Conservation (phyloP, 2,113 vertebrate genomes). For the Epinephelus lanceolatus region DNA sequence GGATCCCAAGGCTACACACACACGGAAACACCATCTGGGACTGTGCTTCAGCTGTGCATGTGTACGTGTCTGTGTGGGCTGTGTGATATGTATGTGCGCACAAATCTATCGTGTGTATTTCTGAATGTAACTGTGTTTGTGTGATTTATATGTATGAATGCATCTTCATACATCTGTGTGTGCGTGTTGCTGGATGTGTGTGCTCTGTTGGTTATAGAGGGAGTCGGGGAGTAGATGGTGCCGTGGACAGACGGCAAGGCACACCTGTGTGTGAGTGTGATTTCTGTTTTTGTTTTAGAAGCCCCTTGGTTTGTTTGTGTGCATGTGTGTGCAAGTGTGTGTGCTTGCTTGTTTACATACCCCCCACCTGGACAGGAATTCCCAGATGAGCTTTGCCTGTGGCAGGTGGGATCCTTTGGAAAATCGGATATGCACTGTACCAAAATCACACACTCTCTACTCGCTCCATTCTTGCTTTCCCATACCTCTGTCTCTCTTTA, state of each 20-base stretch:
- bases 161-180: constrained; percentile 47
- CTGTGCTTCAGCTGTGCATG: constrained; percentile 73
- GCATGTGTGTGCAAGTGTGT: constrained; percentile 20
- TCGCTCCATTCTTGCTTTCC: constrained; percentile 11
- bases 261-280: constrained; percentile 61
- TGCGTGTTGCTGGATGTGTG: constrained; percentile 29
- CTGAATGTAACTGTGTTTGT: constrained; percentile 63
- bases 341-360: constrained; percentile 62
- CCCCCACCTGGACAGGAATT: constrained; percentile 75
- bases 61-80: constrained; percentile 47
- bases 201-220: constrained; percentile 27
- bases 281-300: constrained; percentile 17
- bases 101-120: constrained; percentile 56
- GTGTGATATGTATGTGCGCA: constrained; percentile 46
- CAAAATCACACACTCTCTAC: constrained; percentile 52
- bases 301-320: constrained; percentile 45
- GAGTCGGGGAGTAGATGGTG: constrained; percentile 21
- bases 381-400: constrained; percentile 67
- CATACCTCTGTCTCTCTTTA: constrained; percentile 1
- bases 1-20: constrained; percentile 83
- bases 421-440: constrained; percentile 59
- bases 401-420: constrained; percentile 72
- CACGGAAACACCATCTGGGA: constrained; percentile 84
- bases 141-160: constrained; percentile 58
- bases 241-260: constrained; percentile 52